Evolutionary conservation across 2,797 vertebrate species (phyloP).

Genomic region (Lepus oiostolus): DNA sequence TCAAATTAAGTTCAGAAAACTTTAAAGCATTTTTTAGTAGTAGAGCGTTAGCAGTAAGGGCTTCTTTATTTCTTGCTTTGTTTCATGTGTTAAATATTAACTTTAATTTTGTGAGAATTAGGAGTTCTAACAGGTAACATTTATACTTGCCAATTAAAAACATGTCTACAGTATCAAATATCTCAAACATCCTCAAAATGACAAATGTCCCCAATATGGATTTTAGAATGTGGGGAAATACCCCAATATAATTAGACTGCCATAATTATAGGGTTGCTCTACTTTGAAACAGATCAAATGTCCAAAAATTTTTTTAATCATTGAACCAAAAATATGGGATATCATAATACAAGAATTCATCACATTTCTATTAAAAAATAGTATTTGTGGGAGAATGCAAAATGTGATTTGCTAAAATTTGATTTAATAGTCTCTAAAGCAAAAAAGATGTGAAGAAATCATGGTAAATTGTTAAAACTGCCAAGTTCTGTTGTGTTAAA

Average conservation of each 20-base stretch:
- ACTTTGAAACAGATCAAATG: slow-evolving; percentile 61
- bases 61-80: slow-evolving; percentile 61
- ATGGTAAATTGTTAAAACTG: slow-evolving; percentile 57
- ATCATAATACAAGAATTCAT: slow-evolving; percentile 45
- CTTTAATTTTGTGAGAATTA: slow-evolving; percentile 78
- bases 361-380: slow-evolving; percentile 35
- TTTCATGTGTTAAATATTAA: slow-evolving; percentile 85
- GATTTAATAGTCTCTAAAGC: slow-evolving; percentile 58
- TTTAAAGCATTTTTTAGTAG: slow-evolving; percentile 82
- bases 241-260: background rate
- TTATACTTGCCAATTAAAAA: slow-evolving; percentile 70
- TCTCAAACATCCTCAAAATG: slow-evolving; percentile 61
- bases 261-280: slow-evolving; percentile 1
- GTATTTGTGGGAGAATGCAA: slow-evolving; percentile 27
- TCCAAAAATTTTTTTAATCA: background rate
- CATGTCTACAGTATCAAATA: slow-evolving; percentile 61
- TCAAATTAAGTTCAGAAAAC: slow-evolving; percentile 89
- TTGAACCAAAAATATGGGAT: slow-evolving; percentile 22
- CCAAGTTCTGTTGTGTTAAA: slow-evolving; percentile 74
- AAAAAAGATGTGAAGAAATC: slow-evolving; percentile 65
- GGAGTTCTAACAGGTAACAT: slow-evolving; percentile 73
- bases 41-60: slow-evolving; percentile 67
- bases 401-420: slow-evolving; percentile 71
- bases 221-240: slow-evolving; percentile 68
- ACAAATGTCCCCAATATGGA: slow-evolving; percentile 52